Conservation (phyloP, 2,113 vertebrate genomes). For the Bubo blakistoni region DNA sequence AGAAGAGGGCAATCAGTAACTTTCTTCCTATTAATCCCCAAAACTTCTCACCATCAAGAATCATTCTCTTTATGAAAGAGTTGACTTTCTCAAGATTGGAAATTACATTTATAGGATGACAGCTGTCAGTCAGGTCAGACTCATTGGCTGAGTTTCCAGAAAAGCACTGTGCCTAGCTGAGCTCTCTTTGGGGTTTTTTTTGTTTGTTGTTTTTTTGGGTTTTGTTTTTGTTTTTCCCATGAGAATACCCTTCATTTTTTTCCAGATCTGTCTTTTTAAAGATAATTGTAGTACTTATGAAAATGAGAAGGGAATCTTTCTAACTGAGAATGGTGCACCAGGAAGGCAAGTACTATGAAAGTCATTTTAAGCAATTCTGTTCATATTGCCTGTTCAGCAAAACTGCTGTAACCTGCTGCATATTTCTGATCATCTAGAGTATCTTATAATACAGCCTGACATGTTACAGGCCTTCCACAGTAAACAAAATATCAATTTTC, state of each 20-base stretch:
- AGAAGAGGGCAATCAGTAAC: neutral
- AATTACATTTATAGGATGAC: neutral
- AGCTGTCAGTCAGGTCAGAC: neutral
- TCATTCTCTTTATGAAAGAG: neutral
- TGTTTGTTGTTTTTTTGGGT: accelerated
- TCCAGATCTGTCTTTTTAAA: neutral
- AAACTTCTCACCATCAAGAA: neutral
- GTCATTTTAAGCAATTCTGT: neutral
- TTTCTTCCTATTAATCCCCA: neutral
- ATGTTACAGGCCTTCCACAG: neutral
- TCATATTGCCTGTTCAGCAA: neutral
- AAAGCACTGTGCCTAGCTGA: neutral
- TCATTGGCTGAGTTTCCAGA: neutral
- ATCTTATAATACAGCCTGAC: neutral
- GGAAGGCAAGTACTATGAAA: neutral
- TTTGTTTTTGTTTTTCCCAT: neutral
- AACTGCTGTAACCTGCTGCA: neutral
- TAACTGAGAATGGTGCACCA: neutral
- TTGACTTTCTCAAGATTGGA: neutral
- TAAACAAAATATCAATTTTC: neutral
- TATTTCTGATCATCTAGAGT: neutral
- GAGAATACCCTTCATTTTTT: neutral
- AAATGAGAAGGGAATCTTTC: neutral
- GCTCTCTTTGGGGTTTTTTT: neutral
- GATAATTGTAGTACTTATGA: neutral